Evolutionary conservation across 2,797 vertebrate genomes (phyloP), one percentile per base, ranked within the genome.

Genomic region (Diglossa cyanea): DNA sequence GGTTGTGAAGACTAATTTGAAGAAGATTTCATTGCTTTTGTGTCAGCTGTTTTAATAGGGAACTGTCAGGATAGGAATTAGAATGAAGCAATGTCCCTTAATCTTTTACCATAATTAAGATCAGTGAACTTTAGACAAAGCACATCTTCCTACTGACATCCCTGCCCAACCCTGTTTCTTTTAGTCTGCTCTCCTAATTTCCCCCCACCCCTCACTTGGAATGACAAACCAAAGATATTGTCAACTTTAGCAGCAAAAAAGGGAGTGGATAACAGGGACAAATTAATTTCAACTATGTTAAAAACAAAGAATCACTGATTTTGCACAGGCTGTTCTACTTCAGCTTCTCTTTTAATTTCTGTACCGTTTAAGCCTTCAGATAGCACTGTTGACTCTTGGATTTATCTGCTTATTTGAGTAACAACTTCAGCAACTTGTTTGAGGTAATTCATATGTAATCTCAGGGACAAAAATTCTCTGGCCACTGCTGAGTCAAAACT

Each of bases 401-500:
- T 90, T 90, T 66, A 62, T 62, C 58, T 90, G 44, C 40, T 90
- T 93, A 53, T 94, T 82, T 62, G 11, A 91, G 21, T 39, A 94
- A 81, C 72, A 94, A 21, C 57, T 88, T 91, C 79, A 78, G 66
- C 67, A 90, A 25, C 48, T 83, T 62, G 12, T 53, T 39, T 54
- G 65, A 93, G 91, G 93, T 95, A 96, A 92, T 91, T 88, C 31
- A 4, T 63, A 31, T n/a, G 33, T 62, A 94, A 88, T 95, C 76
- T 95, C 90, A 86, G 91, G 82, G 79, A 86, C 91, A 86, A 83
- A 94, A 91, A 30, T 90, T 90, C 62, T 84, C 73, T 95, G 66
- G 86, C 87, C 84, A 75, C 50, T 90, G 74, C 35, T 94, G 83
- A 94, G 77, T 92, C 90, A 92, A 94, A 96, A 94, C 91, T 92